These are phyloP conservation scores for Etheostoma cragini DNA, from an alignment of 2,113 vertebrate species.

Conservation along the genomic window DNA sequence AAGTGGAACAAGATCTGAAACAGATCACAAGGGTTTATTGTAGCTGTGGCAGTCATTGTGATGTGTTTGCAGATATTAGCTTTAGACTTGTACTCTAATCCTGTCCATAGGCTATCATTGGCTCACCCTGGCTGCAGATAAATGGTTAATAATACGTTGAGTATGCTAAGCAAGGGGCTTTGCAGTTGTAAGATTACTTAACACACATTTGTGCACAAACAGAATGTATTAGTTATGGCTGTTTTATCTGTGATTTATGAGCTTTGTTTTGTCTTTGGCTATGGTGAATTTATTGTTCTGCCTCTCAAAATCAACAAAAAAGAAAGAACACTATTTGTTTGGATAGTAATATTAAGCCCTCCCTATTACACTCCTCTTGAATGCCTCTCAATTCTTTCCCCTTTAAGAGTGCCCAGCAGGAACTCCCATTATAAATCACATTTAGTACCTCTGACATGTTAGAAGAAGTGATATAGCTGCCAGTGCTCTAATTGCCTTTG, in stretches of 20 bases:
- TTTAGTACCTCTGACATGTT: conserved; percentile 67
- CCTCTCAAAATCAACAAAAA: conserved; percentile 15
- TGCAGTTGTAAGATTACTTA: conserved; percentile 42
- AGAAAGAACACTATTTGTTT: conserved; percentile 31
- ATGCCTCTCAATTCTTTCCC: conserved; percentile 47
- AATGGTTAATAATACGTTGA: conserved; percentile 62
- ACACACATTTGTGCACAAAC: conserved; percentile 26
- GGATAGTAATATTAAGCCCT: conserved; percentile 28
- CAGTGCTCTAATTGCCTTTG: conserved; percentile 64
- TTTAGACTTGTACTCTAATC: conserved; percentile 68
- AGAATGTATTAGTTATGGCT: conserved; percentile 7
- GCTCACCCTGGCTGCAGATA: conserved; percentile 51
- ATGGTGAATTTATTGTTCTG: conserved; percentile 30
- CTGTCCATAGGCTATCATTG: conserved; percentile 60
- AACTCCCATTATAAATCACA: conserved; percentile 70
- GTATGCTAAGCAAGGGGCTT: conserved; percentile 44
- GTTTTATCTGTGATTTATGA: conserved; percentile 11
- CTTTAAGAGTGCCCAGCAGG: conserved; percentile 61
- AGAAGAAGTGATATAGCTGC: conserved; percentile 60
- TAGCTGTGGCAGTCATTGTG: conserved; percentile 66
- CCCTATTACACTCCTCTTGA: conserved; percentile 31
- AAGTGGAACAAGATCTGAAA: conserved; percentile 79
- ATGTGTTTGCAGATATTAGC: conserved; percentile 75
- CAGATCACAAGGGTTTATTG: conserved; percentile 76
- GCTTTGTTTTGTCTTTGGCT: conserved; percentile 17